A percentile compares a stretch with the other conserved stretches of the same genome.
Conservation (phyloP, 1,140 invertebrate genomes). For the Brachionus plicatilis region DNA sequence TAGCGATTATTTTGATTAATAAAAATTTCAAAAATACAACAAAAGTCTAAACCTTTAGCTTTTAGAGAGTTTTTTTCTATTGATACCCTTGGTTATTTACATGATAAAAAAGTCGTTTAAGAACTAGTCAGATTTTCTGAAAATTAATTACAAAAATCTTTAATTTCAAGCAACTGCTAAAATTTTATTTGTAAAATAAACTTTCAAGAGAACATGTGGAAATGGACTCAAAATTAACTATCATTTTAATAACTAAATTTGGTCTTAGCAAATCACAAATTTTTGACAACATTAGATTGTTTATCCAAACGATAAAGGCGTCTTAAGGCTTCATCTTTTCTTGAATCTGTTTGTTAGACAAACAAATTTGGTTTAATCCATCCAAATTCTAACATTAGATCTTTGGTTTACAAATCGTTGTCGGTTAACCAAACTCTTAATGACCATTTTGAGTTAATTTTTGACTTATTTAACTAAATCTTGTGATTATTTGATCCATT, state of each 20-base stretch:
- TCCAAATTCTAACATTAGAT: slow-evolving; percentile 5
- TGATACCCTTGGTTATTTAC: too few relatives aligned
- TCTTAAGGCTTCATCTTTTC: neutral
- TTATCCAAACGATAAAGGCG: slow-evolving; percentile 6
- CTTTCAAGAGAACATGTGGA: neutral
- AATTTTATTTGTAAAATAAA: neutral
- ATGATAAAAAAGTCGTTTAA: too few relatives aligned
- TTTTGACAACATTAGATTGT: neutral
- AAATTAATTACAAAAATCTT: neutral
- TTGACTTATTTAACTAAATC: neutral
- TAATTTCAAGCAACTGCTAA: neutral
- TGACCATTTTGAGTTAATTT: neutral
- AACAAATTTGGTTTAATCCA: neutral
- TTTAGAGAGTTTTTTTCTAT: too few relatives aligned
- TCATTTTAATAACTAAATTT: neutral
- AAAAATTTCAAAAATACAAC: too few relatives aligned
- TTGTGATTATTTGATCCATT: slow-evolving; percentile 14
- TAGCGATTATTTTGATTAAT: too few relatives aligned
- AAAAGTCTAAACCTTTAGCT: too few relatives aligned
- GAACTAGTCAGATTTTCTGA: too few relatives aligned
- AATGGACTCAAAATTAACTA: neutral
- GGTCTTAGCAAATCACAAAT: neutral
- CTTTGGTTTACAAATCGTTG: neutral
- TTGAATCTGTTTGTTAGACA: neutral
- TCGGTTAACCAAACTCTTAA: neutral